Conservation (phyloP, 2,113 vertebrate genomes). For the Clupea harengus region DNA sequence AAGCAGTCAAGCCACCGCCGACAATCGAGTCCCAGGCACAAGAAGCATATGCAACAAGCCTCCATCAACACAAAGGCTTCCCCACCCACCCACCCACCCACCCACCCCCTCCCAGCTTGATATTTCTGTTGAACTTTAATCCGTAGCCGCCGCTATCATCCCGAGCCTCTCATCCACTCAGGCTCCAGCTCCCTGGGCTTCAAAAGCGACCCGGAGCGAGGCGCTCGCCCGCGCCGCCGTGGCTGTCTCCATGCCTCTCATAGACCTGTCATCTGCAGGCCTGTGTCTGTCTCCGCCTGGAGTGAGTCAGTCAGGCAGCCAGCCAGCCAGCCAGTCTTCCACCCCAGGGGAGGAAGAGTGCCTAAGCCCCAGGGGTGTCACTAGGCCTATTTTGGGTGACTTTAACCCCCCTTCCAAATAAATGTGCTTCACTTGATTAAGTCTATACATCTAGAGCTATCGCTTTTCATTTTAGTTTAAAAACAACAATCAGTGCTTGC, state of each 20-base stretch:
- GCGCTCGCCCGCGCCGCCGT: not conserved
- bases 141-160: not conserved
- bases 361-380: not conserved
- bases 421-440: no score
- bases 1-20: not conserved
- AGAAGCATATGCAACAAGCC: not conserved
- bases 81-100: not conserved
- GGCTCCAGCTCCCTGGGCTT: not conserved
- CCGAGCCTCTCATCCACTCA: not conserved
- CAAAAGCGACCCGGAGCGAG: conserved; percentile 17
- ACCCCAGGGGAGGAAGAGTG: not conserved
- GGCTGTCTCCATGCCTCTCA: not conserved
- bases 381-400: no score
- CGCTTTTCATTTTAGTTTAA: no score
- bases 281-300: not conserved
- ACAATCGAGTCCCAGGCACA: not conserved
- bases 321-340: not conserved
- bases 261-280: conserved; percentile 8
- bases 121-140: conserved; percentile 16
- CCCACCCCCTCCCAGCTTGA: not conserved
- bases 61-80: not conserved
- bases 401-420: no score
- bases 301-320: not conserved
- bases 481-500: no score
- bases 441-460: no score